phyloP scores from a whole-genome alignment of 2,113 vertebrate species.

The Bos javanicus region DNA sequence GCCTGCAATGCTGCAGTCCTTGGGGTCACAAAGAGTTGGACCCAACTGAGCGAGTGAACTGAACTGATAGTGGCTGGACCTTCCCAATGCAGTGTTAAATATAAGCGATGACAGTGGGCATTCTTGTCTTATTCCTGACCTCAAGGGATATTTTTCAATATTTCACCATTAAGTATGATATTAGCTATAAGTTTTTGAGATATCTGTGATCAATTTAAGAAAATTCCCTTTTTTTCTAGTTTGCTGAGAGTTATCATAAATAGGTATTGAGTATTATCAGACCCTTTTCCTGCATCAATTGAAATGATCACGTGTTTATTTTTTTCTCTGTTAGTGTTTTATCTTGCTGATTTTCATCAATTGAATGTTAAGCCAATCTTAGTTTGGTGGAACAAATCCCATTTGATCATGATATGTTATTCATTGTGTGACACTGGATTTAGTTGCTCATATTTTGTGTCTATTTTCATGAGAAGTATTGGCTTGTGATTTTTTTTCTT shows the following conservation, averaged over 20 bases:
- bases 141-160: neutral
- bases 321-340: neutral
- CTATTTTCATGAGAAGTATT: neutral
- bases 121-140: slow-evolving; percentile 4
- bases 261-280: neutral
- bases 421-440: neutral
- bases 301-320: neutral
- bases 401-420: neutral
- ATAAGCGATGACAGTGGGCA: neutral
- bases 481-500: neutral
- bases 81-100: neutral
- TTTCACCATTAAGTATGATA: slow-evolving; percentile 1
- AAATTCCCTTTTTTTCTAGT: neutral
- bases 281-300: neutral
- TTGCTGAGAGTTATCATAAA: neutral
- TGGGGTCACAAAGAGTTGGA: neutral
- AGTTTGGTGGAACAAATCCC: neutral
- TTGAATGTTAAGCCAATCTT: neutral
- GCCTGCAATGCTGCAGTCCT: neutral
- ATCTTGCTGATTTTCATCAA: neutral
- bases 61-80: neutral
- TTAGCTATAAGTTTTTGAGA: neutral
- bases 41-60: neutral
- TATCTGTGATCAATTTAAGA: neutral
- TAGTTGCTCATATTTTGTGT: neutral